Conservation (phyloP, 2,113 vertebrate genomes). For the Dromaius novaehollandiae region DNA sequence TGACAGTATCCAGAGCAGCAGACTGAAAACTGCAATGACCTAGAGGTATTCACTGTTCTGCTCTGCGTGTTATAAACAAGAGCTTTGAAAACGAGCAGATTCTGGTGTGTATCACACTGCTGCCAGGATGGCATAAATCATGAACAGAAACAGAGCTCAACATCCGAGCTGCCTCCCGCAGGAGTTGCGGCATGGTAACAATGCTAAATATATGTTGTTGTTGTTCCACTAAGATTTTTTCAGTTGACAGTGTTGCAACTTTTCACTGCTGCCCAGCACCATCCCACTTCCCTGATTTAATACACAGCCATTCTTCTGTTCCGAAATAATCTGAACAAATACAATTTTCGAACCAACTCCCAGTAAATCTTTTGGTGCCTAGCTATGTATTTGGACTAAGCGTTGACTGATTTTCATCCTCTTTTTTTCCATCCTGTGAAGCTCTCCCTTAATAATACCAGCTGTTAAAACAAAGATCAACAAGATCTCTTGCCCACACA, state of each 20-base stretch:
- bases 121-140: slow-evolving; percentile 20
- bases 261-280: background rate
- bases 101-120: background rate
- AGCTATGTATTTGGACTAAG: slow-evolving; percentile 34
- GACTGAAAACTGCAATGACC: background rate
- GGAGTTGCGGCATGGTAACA: slow-evolving; percentile 47
- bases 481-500: background rate
- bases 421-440: background rate
- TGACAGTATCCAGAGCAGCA: slow-evolving; percentile 57
- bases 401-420: slow-evolving; percentile 44
- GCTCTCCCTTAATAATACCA: slow-evolving; percentile 46
- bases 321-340: slow-evolving; percentile 10
- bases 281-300: background rate
- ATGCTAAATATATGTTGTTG: slow-evolving; percentile 40
- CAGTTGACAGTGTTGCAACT: slow-evolving; percentile 41
- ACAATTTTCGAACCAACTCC: slow-evolving; percentile 39
- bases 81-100: slow-evolving; percentile 55
- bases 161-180: background rate
- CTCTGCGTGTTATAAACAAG: slow-evolving; percentile 13
- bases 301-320: slow-evolving; percentile 2
- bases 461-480: slow-evolving; percentile 64
- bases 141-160: background rate
- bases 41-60: slow-evolving; percentile 32
- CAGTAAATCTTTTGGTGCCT: slow-evolving; percentile 36
- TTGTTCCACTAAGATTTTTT: slow-evolving; percentile 32